Evolutionary conservation across 2,797 vertebrate genomes (phyloP), one percentile per base, ranked within the genome.

Genomic region (Brotula barbata): DNA sequence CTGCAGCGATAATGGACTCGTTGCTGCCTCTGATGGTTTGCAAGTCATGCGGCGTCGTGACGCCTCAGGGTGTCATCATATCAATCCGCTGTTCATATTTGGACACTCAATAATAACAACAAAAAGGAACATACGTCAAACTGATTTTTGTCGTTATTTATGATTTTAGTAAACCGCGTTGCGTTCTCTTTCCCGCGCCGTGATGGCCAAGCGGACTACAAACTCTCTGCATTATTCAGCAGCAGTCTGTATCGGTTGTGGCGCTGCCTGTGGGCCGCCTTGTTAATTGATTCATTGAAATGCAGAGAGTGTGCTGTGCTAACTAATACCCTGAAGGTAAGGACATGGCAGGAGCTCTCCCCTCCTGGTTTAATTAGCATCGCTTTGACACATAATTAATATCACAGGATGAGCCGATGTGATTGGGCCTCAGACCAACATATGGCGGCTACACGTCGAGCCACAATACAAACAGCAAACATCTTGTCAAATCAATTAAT

Each of bases 281-380:
- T 77, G 73, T 86, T 85, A 88, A 88, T 84, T 87, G 85, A 87
- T 88, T 88, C 80, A 88, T 88, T 88, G 77, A 85, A 83, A 88
- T 88, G 80, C 85, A 78, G 80, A 77, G 69, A 36, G 64, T 58
- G 50, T 40, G 25, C 53, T 48, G 68, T 33, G 73, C 82, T 81
- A 78, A 79, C 86, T 78, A 87, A 83, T 73, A 79, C 75, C 80
- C 83, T 49, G 78, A 84, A 87, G 85, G 81, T 87, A 72, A 73
- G 58, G 71, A 84, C 78, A 83, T 55, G 74, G 71, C 81, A 69
- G 73, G 64, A 73, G 77, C 50, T 40, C 80, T 76, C 73, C 64
- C 71, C 82, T 75, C 55, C 72, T 68, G 47, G 53, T 79, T 77
- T 84, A 77, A 78, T 86, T 84, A 80, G 76, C 78, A 62, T 55